Evolutionary conservation across 92 coral and sea anemone species (phyloP).

Genomic region (Palythoa grandiflora): DNA sequence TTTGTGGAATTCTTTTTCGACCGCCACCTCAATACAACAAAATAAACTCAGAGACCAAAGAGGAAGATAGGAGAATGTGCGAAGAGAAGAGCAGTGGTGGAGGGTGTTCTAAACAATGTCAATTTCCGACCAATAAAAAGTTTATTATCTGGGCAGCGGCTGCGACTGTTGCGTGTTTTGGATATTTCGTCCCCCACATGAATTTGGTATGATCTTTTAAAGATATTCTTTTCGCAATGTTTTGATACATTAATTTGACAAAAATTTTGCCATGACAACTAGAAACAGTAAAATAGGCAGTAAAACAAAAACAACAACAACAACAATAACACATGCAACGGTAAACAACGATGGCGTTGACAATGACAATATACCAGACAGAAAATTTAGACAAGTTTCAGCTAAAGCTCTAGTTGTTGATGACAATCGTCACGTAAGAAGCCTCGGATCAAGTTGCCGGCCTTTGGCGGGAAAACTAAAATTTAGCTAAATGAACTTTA

Average conservation of each 20-base stretch:
- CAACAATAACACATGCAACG: neutral
- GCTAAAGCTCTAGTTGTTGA: too few relatives aligned
- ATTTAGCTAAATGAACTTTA: too few relatives aligned
- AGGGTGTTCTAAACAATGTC: neutral
- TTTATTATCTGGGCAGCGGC: constrained; percentile 87
- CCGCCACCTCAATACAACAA: constrained; percentile 66
- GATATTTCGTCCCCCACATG: constrained; percentile 96
- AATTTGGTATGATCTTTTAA: constrained; percentile 76
- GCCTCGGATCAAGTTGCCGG: too few relatives aligned
- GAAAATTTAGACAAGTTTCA: neutral
- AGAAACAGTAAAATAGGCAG: neutral
- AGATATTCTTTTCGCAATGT: too few relatives aligned
- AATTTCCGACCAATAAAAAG: constrained; percentile 73
- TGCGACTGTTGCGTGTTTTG: constrained; percentile 87
- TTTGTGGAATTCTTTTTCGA: constrained; percentile 87
- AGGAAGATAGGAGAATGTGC: neutral
- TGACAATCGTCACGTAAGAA: too few relatives aligned
- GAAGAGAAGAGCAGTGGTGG: constrained; percentile 6
- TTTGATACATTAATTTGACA: neutral
- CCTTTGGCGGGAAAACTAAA: too few relatives aligned
- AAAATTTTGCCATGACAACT: neutral
- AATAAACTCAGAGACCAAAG: neutral
- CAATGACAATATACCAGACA: neutral
- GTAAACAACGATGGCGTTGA: neutral
- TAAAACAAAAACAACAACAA: neutral